phyloP scores from a whole-genome alignment of 2,888 invertebrate species.

The Tridacna crocea region DNA sequence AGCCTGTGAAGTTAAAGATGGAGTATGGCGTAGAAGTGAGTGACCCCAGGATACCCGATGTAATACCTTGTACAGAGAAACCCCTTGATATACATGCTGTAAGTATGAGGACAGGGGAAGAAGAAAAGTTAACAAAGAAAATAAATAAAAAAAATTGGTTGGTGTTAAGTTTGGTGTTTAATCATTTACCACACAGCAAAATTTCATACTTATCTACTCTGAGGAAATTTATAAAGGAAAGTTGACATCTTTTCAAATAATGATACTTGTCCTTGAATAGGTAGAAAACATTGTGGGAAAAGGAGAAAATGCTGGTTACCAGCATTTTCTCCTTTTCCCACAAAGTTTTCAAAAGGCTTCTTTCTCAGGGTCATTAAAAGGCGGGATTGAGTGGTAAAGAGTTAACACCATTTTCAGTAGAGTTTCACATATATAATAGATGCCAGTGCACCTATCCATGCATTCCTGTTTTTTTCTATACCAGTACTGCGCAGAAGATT shows the following conservation, averaged over 20 bases:
- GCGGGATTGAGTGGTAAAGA: no score
- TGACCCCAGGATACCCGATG: constrained; percentile 76
- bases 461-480: background rate
- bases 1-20: constrained; percentile 75
- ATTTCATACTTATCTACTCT: no score
- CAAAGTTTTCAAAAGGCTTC: no score
- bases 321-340: no score
- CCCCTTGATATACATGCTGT: constrained; percentile 77
- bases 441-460: background rate
- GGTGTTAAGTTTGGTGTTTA: background rate
- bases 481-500: background rate
- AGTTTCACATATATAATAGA: no score
- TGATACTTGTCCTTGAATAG: no score
- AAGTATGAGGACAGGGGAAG: constrained; percentile 32
- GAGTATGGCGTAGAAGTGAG: constrained; percentile 52
- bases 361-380: no score
- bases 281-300: no score
- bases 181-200: background rate
- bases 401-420: no score
- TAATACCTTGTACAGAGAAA: constrained; percentile 68
- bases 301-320: no score
- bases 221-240: no score
- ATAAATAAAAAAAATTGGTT: background rate
- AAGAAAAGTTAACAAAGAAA: background rate
- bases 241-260: no score